Evolutionary conservation across 2,797 vertebrate genomes (phyloP).

Genomic region (Pseudochromis fuscus): DNA sequence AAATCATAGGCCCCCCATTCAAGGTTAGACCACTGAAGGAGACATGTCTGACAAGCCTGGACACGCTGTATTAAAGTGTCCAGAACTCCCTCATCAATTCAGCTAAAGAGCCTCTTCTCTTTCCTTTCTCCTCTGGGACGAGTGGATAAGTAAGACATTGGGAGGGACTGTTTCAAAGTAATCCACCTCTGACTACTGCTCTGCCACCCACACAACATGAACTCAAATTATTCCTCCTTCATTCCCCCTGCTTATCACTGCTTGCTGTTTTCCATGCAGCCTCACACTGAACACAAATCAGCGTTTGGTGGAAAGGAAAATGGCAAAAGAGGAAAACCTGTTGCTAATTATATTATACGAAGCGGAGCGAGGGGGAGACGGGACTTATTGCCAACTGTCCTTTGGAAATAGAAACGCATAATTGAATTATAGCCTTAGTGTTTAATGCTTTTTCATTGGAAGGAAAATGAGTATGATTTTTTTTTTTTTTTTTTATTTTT

Average conservation of each 20-base stretch:
- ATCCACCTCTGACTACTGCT: slow-evolving; percentile 28
- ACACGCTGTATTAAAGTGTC: slow-evolving; percentile 64
- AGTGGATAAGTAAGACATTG: slow-evolving; percentile 42
- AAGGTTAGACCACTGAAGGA: slow-evolving; percentile 70
- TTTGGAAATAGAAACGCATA: slow-evolving; percentile 67
- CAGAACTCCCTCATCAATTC: slow-evolving; percentile 67
- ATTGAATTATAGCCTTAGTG: slow-evolving; percentile 72
- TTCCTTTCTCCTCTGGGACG: slow-evolving; percentile 43
- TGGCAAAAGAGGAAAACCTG: slow-evolving; percentile 61
- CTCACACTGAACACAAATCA: slow-evolving; percentile 40
- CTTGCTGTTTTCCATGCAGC: slow-evolving; percentile 33
- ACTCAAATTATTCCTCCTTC: slow-evolving; percentile 42
- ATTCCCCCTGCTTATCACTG: slow-evolving; percentile 28
- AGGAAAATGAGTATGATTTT: slow-evolving; percentile 50
- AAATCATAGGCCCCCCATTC: slow-evolving; percentile 73
- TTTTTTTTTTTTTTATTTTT: slow-evolving; percentile 63
- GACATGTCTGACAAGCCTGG: slow-evolving; percentile 75
- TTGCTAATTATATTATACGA: slow-evolving; percentile 72
- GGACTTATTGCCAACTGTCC: slow-evolving; percentile 65
- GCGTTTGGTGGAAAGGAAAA: slow-evolving; percentile 42
- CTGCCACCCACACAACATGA: slow-evolving; percentile 40
- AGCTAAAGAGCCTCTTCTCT: slow-evolving; percentile 33
- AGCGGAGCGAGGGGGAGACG: slow-evolving; percentile 35
- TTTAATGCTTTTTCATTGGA: slow-evolving; percentile 66
- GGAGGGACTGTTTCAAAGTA: slow-evolving; percentile 45